phyloP scores from a whole-genome alignment of 2,888 invertebrate species.

The Yponomeuta malinellus region DNA sequence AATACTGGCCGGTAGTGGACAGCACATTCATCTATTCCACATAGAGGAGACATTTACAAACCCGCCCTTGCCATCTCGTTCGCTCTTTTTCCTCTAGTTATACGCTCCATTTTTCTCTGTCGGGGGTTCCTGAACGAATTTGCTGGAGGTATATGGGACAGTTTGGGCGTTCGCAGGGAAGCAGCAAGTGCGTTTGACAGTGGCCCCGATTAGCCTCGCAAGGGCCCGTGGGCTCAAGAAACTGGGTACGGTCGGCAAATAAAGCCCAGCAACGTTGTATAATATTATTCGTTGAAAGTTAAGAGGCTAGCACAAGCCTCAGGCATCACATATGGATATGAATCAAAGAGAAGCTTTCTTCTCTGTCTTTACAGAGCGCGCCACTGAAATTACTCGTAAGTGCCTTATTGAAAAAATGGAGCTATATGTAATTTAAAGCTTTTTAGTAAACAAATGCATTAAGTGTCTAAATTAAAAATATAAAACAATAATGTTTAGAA shows the following conservation, averaged over 20 bases:
- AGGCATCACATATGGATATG: too few species aligned
- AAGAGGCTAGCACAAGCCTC: too few species aligned
- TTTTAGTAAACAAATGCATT: too few species aligned
- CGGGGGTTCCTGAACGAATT: constrained; percentile 13
- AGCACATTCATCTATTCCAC: constrained; percentile 29
- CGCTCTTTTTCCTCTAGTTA: constrained; percentile 2
- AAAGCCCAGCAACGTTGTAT: neutral
- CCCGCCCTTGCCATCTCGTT: neutral
- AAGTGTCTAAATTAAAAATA: too few species aligned
- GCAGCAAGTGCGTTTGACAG: constrained; percentile 60
- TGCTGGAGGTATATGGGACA: constrained; percentile 24
- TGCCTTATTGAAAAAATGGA: neutral
- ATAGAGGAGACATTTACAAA: constrained; percentile 1
- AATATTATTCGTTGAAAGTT: neutral
- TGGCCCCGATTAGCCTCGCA: constrained; percentile 51
- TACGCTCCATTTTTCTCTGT: constrained; percentile 4
- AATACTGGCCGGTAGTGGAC: constrained; percentile 37
- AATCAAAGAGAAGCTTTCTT: too few species aligned
- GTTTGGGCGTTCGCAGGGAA: constrained; percentile 51
- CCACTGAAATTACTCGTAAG: neutral
- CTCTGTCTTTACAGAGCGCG: too few species aligned
- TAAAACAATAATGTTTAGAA: too few species aligned
- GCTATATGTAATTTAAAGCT: too few species aligned
- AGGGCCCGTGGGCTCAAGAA: constrained; percentile 1
- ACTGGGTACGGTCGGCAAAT: neutral